phyloP scores from a whole-genome alignment of 2,113 vertebrate species.

The Castor canadensis region DNA sequence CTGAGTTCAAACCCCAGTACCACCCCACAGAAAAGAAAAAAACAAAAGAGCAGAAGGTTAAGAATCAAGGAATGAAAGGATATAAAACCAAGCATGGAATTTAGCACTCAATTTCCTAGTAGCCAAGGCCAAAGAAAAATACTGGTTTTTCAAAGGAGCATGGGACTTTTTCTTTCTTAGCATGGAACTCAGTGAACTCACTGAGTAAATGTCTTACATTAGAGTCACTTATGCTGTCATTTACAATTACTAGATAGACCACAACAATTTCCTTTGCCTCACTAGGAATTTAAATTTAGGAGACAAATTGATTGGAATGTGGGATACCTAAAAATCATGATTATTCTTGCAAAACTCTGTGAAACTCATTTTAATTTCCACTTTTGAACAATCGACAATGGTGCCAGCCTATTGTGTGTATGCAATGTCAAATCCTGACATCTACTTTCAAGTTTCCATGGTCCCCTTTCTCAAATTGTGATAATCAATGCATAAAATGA shows the following conservation, averaged over 20 bases:
- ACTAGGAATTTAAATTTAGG: conserved; percentile 18
- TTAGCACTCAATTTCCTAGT: not conserved
- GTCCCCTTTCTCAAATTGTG: not conserved
- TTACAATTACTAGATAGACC: not conserved
- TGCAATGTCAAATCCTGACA: not conserved
- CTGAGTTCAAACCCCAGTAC: too few species aligned
- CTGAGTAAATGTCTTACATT: not conserved
- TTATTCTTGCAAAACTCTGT: not conserved
- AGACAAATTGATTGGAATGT: not conserved
- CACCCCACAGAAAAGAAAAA: too few species aligned
- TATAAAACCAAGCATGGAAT: not conserved
- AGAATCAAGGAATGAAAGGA: not conserved
- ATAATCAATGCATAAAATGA: conserved; percentile 10
- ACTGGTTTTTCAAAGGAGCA: not conserved
- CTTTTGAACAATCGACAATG: not conserved
- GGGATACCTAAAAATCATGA: not conserved
- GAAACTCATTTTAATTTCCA: conserved; percentile 28
- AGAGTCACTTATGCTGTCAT: not conserved
- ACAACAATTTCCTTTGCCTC: not conserved
- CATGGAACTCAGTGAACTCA: not conserved
- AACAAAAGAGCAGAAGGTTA: not conserved
- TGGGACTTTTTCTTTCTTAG: not conserved
- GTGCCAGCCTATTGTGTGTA: not conserved
- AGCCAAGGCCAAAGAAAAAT: not conserved
- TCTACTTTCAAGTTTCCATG: not conserved